phyloP scores from a whole-genome alignment of 64 coral and sea anemone genomes.

The Dendrophyllia cribrosa region DNA sequence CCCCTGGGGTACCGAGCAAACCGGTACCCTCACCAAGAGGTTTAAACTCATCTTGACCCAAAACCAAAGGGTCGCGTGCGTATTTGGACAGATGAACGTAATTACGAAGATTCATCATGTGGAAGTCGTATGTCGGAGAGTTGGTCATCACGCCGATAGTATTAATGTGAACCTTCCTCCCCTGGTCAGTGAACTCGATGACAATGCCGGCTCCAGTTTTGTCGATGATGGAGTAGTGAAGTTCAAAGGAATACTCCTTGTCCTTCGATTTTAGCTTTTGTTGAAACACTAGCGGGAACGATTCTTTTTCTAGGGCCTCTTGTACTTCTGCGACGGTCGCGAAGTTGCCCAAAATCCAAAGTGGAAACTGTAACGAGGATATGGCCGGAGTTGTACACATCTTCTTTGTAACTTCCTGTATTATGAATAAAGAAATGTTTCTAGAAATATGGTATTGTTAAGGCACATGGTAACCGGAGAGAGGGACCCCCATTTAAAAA shows the following conservation, averaged over 20 bases:
- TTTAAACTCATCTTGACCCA: not conserved
- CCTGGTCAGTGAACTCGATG: not conserved
- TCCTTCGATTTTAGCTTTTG: not conserved
- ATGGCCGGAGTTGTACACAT: not conserved
- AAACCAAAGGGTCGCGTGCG: not conserved
- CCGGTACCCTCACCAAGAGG: not conserved
- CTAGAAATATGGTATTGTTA: no score
- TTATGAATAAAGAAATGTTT: no score
- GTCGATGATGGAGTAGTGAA: not conserved
- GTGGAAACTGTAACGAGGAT: not conserved
- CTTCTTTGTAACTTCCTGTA: no score
- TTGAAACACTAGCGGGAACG: not conserved
- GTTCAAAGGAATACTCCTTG: not conserved
- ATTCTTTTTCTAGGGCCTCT: not conserved
- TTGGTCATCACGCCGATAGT: not conserved
- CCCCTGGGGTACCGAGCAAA: not conserved
- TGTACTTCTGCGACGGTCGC: not conserved
- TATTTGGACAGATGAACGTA: not conserved
- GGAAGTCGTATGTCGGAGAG: no score
- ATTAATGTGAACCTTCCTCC: not conserved
- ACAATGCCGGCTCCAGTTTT: not conserved
- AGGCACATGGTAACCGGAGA: no score
- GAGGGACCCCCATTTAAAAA: no score
- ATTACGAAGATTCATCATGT: not conserved
- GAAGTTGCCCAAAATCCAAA: constrained; percentile 18